phyloP scores from a whole-genome alignment of 2,797 vertebrate species.

The Anabas testudineus region DNA sequence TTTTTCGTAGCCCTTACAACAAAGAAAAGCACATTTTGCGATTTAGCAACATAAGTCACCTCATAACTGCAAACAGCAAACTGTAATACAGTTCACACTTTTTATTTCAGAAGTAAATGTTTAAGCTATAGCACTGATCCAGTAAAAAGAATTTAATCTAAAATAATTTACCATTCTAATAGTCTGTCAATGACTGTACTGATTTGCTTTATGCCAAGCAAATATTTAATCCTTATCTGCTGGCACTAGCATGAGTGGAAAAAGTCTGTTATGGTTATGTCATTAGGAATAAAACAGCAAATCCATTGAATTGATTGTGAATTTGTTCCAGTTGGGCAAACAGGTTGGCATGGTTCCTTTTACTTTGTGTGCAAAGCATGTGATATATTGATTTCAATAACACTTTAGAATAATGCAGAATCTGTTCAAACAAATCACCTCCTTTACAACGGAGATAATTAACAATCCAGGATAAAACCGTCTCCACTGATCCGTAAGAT shows the following conservation, averaged over 20 bases:
- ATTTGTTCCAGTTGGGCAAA: constrained; percentile 74
- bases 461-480: constrained; percentile 35
- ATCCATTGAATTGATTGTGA: constrained; percentile 63
- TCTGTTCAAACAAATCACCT: constrained; percentile 60
- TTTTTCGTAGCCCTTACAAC: constrained; percentile 13
- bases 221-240: constrained; percentile 62
- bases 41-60: not conserved
- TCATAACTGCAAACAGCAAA: constrained; percentile 11
- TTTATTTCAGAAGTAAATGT: constrained; percentile 9
- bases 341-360: constrained; percentile 44
- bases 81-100: constrained; percentile 1
- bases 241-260: constrained; percentile 51
- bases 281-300: constrained; percentile 51
- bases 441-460: constrained; percentile 51
- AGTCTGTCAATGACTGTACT: constrained; percentile 24
- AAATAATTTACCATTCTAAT: constrained; percentile 25
- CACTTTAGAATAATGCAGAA: constrained; percentile 60
- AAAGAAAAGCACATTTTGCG: constrained; percentile 15
- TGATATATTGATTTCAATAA: constrained; percentile 72
- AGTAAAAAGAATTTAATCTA: constrained; percentile 15
- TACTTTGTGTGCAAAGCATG: constrained; percentile 56
- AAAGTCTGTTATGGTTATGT: constrained; percentile 55
- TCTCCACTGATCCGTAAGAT: constrained; percentile 8
- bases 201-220: constrained; percentile 40
- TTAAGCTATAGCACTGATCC: constrained; percentile 20